These are phyloP conservation scores for Hydractinia symbiolongicarpus DNA, from an alignment of 30 jellyfish, hydroid and myxozoan species.

Conservation along the genomic window DNA sequence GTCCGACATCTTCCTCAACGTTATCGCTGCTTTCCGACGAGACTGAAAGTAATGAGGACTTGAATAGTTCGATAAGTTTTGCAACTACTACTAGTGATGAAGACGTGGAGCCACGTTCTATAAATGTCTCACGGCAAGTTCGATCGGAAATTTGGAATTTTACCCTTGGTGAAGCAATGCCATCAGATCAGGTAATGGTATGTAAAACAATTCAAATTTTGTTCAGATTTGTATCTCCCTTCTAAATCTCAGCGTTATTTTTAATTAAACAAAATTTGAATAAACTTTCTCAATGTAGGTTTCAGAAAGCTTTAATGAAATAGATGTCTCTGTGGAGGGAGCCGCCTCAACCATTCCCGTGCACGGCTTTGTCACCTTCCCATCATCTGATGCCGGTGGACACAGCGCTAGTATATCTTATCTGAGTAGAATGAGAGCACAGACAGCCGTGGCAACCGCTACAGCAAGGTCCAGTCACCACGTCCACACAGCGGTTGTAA, in stretches of 20 bases:
- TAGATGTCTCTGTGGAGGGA: constrained; percentile 26
- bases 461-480: constrained; percentile 78
- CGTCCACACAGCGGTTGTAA: constrained; percentile 79
- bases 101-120: neutral
- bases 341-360: constrained; percentile 49
- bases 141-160: constrained; percentile 61
- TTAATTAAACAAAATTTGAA: too few species aligned
- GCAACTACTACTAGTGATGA: neutral
- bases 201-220: neutral
- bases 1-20: too few species aligned
- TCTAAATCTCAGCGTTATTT: too few species aligned
- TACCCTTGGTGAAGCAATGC: constrained; percentile 32
- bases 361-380: constrained; percentile 37
- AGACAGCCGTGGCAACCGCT: constrained; percentile 72
- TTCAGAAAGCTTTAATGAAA: neutral
- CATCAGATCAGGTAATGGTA: constrained; percentile 5
- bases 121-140: constrained; percentile 15
- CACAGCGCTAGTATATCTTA: constrained; percentile 37
- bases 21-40: too few species aligned
- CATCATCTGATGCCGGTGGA: constrained; percentile 18
- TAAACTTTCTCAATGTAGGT: neutral
- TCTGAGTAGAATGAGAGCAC: constrained; percentile 19
- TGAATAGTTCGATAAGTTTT: neutral
- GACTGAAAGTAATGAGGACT: too few species aligned
- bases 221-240: neutral